Percentiles rank a stretch among this genome's conserved stretches.
Evolutionary conservation across 1,140 invertebrate species (phyloP).

Genomic region (Temnothorax curvispinosus): DNA sequence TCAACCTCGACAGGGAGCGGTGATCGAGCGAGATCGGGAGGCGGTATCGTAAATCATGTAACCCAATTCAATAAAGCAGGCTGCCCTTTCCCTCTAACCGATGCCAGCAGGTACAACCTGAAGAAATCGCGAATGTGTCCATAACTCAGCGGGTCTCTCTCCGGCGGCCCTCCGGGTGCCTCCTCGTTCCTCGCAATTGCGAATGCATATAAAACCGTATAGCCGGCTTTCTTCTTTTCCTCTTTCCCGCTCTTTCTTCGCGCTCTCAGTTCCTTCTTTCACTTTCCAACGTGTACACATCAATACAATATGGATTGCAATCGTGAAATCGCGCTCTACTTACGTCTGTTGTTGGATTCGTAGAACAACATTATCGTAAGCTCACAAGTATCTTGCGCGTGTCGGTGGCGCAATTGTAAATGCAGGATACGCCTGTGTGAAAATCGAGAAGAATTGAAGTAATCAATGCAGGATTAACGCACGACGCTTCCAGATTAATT

Average conservation of each 20-base stretch:
- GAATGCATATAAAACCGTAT: slow-evolving; percentile 54
- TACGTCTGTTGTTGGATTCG: slow-evolving; percentile 74
- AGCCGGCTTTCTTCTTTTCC: slow-evolving; percentile 11
- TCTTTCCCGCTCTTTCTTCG: slow-evolving; percentile 40
- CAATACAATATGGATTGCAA: slow-evolving; percentile 50
- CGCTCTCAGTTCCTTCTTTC: not conserved
- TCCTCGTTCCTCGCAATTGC: slow-evolving; percentile 58
- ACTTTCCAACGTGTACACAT: slow-evolving; percentile 42
- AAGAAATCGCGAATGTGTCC: slow-evolving; percentile 80
- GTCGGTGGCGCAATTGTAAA: slow-evolving; percentile 40
- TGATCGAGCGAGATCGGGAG: slow-evolving; percentile 75
- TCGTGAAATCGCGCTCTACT: slow-evolving; percentile 16
- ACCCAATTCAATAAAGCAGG: slow-evolving; percentile 82
- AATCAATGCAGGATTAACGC: not conserved
- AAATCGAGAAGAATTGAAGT: slow-evolving; percentile 27
- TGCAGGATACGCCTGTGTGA: not conserved
- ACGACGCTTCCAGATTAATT: not conserved
- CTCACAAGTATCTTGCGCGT: slow-evolving; percentile 16
- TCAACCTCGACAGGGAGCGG: slow-evolving; percentile 71
- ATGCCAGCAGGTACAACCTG: slow-evolving; percentile 75
- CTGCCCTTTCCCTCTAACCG: slow-evolving; percentile 74
- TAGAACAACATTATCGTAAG: slow-evolving; percentile 79
- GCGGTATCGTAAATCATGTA: slow-evolving; percentile 80
- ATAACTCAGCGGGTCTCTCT: slow-evolving; percentile 74
- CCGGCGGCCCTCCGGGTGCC: slow-evolving; percentile 60